These are phyloP conservation scores for Plecotus auritus DNA, from an alignment of 2,113 vertebrate genomes.

Conservation along the genomic window DNA sequence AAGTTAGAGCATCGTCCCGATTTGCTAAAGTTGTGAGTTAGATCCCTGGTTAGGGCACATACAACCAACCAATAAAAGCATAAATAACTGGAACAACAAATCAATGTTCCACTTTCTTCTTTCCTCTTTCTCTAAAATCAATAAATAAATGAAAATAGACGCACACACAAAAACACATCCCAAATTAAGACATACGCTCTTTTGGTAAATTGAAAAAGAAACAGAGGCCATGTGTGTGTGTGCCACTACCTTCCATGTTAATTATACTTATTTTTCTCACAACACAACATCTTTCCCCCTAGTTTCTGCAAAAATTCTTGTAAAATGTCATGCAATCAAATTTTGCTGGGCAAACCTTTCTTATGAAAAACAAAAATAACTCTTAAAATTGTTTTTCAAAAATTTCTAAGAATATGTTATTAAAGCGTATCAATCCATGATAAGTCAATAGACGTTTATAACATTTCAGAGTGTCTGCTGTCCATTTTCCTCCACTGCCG, in stretches of 20 bases:
- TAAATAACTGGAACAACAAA: neutral
- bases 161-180: neutral
- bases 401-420: neutral
- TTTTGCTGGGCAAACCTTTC: neutral
- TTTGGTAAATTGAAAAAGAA: neutral
- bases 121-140: neutral
- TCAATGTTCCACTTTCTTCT: neutral
- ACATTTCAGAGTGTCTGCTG: neutral
- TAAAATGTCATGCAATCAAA: neutral
- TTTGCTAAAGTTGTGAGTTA: neutral
- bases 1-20: neutral
- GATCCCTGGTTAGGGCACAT: neutral
- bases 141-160: neutral
- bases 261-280: neutral
- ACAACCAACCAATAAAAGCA: neutral
- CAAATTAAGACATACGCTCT: neutral
- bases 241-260: neutral
- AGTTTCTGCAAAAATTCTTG: neutral
- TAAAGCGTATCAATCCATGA: neutral
- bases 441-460: neutral
- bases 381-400: neutral
- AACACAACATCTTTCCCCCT: neutral
- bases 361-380: neutral
- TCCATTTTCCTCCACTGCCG: neutral
- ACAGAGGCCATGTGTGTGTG: neutral